Evolutionary conservation across 2,888 invertebrate genomes (phyloP).

Genomic region (Drosophila merina): DNA sequence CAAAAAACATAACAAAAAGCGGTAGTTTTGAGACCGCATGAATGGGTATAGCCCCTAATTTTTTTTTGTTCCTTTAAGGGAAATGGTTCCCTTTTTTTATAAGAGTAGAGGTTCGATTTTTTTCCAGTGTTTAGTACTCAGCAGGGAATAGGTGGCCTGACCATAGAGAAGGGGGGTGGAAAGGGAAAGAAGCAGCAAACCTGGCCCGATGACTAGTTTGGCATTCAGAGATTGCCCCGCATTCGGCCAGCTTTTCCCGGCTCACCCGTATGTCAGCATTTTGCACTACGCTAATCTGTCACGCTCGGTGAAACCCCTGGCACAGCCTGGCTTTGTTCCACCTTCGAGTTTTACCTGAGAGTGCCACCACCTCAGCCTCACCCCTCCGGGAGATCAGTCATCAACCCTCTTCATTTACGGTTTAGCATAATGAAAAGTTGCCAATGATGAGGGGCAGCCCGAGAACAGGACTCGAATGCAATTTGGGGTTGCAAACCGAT

Average conservation of each 20-base stretch:
- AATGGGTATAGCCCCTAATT: no score
- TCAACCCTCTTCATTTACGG: slow-evolving; percentile 77
- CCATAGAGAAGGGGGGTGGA: neutral
- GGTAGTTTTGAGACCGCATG: no score
- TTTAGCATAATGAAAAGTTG: slow-evolving; percentile 78
- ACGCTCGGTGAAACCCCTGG: slow-evolving; percentile 54
- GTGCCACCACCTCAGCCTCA: slow-evolving; percentile 35
- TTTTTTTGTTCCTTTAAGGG: no score
- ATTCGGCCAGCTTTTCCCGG: slow-evolving; percentile 57
- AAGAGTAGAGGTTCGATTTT: neutral
- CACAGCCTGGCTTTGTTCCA: slow-evolving; percentile 32
- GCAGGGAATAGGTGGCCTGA: slow-evolving; percentile 8
- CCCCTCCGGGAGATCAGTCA: slow-evolving; percentile 5
- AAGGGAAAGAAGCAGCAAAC: neutral
- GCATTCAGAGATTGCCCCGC: slow-evolving; percentile 52
- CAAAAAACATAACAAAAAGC: no score
- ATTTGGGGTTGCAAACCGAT: slow-evolving; percentile 75
- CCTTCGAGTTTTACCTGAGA: slow-evolving; percentile 60
- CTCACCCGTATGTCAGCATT: slow-evolving; percentile 75
- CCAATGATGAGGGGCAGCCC: slow-evolving; percentile 61
- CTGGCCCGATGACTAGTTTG: slow-evolving; percentile 44
- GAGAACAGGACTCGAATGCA: slow-evolving; percentile 62
- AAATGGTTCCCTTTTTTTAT: no score
- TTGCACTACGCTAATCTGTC: slow-evolving; percentile 67
- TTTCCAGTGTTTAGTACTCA: slow-evolving; percentile 4